Conservation (phyloP, 2,113 vertebrate species). For the rabbit (Oryctolagus cuniculus) region DNA sequence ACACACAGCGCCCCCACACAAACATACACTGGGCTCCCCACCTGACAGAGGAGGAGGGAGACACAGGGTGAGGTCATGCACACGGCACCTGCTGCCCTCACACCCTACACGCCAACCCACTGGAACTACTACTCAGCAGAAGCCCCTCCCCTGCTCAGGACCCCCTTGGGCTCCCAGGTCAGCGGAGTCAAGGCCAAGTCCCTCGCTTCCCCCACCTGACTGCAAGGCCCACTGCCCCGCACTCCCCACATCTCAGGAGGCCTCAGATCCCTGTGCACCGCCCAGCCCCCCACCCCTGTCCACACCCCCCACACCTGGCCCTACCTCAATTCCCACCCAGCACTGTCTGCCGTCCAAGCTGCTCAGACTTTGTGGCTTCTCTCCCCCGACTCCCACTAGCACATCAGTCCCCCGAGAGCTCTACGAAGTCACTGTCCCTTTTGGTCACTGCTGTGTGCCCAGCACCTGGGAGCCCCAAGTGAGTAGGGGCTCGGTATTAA, state of each 20-base stretch:
- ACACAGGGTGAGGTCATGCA: neutral
- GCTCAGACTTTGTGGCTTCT: neutral
- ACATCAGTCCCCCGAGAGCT: neutral
- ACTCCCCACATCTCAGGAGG: neutral
- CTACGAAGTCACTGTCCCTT: neutral
- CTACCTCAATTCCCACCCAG: neutral
- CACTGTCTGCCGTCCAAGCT: neutral
- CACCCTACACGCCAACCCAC: no score
- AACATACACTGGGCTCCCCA: neutral
- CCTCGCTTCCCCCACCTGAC: neutral
- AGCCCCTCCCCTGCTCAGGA: neutral
- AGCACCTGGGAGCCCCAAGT: neutral
- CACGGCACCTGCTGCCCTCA: neutral
- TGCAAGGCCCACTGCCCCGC: neutral
- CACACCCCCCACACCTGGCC: neutral
- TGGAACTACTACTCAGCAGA: no score
- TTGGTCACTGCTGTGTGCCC: neutral
- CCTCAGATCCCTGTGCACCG: neutral
- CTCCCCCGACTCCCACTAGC: neutral
- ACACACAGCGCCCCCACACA: no score
- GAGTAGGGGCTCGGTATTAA: neutral
- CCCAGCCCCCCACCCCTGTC: no score
- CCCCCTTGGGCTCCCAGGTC: neutral
- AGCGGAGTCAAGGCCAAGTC: neutral
- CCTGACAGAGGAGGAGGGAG: neutral